Evolutionary conservation across 2,888 invertebrate genomes (phyloP), one percentile per base, ranked within the genome.

Genomic region (Herminia tarsipennalis): DNA sequence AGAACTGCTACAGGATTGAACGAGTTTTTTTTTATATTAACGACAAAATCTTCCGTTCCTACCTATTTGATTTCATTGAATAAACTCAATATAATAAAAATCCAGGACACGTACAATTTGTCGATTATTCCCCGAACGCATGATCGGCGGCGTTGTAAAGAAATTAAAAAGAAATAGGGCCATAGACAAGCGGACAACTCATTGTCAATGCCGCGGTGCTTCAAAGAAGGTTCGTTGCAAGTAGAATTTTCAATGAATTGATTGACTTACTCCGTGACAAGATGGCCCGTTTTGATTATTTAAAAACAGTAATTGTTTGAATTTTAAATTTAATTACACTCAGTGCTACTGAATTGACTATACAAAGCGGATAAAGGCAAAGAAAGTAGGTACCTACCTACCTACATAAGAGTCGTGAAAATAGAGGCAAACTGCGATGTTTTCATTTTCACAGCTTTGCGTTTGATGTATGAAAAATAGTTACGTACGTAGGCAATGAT

Each of bases 141-240:
- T 66, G 60, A 63, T 62, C 63, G 79, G 79, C 85, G 84, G 83
- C 76, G 56, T 59, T 68, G 62, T 78, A 83, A 79, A 80, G 81
- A 83, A 83, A 85, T 85, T 85, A 84, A 86, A 86, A 86, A 86
- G 82, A 85, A 86, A 83, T 78, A 79, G 76, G 76, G 73, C 73
- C 83, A 83, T 82, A 82, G 78, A 82, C 78, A 67, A 72, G 82
- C 81, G 81, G 78, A 82, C 78, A 67, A 72, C 58, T 71, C 75
- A 73, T 78, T 73, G 74, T 71, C 66, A 73, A 76, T 71, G 59
- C 66, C 62, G 40, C 71, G 76, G 66, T 25, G 32, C 27, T 32
- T 71, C 72, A 73, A 77, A 71, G 70, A 42, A 62, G 70, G 60
- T 69, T 57, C 42, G 55, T 39, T 59, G 52, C 59, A 62, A 62